These are phyloP conservation scores for Cyanocitta stelleri DNA, from an alignment of 2,113 vertebrate species.

Conservation along the genomic window DNA sequence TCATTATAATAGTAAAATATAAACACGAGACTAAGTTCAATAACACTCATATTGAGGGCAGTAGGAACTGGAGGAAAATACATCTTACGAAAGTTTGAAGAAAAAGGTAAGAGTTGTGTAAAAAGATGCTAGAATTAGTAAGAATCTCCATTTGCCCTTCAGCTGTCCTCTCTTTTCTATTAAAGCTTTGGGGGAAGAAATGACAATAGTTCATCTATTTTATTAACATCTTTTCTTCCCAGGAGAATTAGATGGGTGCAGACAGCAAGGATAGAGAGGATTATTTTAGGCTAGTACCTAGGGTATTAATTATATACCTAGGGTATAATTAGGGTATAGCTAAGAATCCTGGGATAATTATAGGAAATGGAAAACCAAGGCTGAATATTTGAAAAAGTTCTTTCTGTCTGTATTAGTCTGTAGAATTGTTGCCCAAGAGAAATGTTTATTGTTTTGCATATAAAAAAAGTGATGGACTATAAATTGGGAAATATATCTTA, in stretches of 20 bases:
- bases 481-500: neutral
- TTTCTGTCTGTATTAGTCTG: neutral
- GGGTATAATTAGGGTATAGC: slow-evolving; percentile 51
- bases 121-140: neutral
- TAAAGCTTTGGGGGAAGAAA: neutral
- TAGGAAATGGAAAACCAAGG: slow-evolving; percentile 1
- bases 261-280: slow-evolving; percentile 6
- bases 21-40: neutral
- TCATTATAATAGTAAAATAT: neutral
- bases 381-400: neutral
- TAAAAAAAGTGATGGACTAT: neutral
- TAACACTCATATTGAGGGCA: neutral
- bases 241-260: slow-evolving; percentile 39
- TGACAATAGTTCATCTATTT: slow-evolving; percentile 44
- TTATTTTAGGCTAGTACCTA: slow-evolving; percentile 47
- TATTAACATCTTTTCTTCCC: slow-evolving; percentile 36
- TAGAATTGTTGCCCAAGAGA: slow-evolving; percentile 5
- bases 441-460: slow-evolving; percentile 13
- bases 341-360: slow-evolving; percentile 32
- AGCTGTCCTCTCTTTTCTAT: slow-evolving; percentile 23
- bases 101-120: neutral
- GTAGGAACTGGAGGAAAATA: neutral
- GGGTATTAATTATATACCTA: slow-evolving; percentile 47
- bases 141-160: neutral
- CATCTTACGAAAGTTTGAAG: neutral